Percentiles rank a stretch among this genome's conserved stretches.
Evolutionary conservation across 2,888 invertebrate species (phyloP).

Genomic region (Melipona bicolor): DNA sequence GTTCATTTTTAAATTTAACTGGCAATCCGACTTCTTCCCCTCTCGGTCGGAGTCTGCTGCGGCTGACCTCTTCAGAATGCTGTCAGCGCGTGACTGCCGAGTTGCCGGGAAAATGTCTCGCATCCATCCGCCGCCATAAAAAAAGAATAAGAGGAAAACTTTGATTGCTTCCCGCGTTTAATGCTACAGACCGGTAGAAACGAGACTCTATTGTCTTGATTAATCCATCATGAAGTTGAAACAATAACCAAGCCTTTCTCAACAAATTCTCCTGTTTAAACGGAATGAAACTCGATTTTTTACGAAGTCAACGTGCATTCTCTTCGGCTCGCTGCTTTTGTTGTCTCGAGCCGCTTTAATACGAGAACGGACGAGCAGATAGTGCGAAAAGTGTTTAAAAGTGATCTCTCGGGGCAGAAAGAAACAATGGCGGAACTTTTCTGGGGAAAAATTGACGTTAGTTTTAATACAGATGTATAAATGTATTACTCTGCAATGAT

Average conservation of each 20-base stretch:
- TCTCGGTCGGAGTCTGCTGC: background rate
- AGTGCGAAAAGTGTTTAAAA: background rate
- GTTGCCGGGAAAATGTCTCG: slow-evolving; percentile 39
- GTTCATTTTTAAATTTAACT: slow-evolving; percentile 33
- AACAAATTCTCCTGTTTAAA: slow-evolving; percentile 15
- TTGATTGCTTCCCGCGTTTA: slow-evolving; percentile 51
- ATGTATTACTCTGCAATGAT: too few relatives aligned
- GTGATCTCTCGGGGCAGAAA: background rate
- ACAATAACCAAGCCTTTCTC: slow-evolving; percentile 24
- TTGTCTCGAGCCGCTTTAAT: background rate
- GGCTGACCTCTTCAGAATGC: slow-evolving; percentile 10
- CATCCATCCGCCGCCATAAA: slow-evolving; percentile 19
- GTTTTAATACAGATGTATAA: too few relatives aligned
- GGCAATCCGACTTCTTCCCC: background rate
- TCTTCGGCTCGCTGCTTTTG: background rate
- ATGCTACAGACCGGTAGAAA: background rate
- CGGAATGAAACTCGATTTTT: slow-evolving; percentile 3
- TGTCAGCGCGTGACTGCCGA: slow-evolving; percentile 8
- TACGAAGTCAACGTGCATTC: too few relatives aligned
- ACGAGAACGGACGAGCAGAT: background rate
- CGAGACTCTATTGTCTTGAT: slow-evolving; percentile 23
- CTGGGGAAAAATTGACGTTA: too few relatives aligned
- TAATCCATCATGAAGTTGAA: slow-evolving; percentile 34
- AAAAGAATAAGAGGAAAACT: slow-evolving; percentile 21
- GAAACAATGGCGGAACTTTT: too few relatives aligned